Evolutionary conservation across 1,140 invertebrate species (phyloP), one percentile per base, ranked within the genome.

Genomic region (Bilobella aurantiaca): DNA sequence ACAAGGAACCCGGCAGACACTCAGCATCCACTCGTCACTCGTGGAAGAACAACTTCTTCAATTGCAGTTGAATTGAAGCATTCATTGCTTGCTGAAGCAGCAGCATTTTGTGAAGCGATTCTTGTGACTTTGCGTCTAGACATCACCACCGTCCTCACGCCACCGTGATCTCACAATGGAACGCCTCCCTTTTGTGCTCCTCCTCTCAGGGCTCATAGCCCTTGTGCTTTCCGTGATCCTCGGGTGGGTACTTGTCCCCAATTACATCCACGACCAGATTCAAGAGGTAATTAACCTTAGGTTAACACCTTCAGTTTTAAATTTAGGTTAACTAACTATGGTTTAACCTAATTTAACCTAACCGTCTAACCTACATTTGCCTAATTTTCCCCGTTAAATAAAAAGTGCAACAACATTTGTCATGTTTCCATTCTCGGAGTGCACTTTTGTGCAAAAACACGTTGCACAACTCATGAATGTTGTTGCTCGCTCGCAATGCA

Each of bases 231-330:
- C 61, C 5, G 63, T 70, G 23, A 56, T 70, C 42, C 25, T 70
- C 25, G 69, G 69, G 28, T 70, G 69, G 69, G 57, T 67, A 21
- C 32, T 70, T n/a, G 59, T 34, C 3, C 69, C 69, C 27, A 31
- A 64, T 32, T 58, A 63, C 30, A 70, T 70, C 61, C 42, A 67
- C 18, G 49, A 67, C 58, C 65, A 70, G 49, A 70, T 70, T 47
- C 29, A 32, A 46, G n/a, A 70, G 65, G 69, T 70, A 47, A 62
- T 30, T 49, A 32, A 53, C 23, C 49, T 12, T 53, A 12, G 34
- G 34, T n/a, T n/a, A 42, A 42, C 34, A 42, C 34, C 8, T 42
- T 42, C 34, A 42, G n/a, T n/a, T n/a, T n/a, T n/a, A n/a, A n/a
- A n/a, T n/a, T n/a, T n/a, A n/a, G n/a, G n/a, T n/a, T n/a, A n/a